phyloP scores from a whole-genome alignment of 2,888 invertebrate species.

The Dasypolia templi region DNA sequence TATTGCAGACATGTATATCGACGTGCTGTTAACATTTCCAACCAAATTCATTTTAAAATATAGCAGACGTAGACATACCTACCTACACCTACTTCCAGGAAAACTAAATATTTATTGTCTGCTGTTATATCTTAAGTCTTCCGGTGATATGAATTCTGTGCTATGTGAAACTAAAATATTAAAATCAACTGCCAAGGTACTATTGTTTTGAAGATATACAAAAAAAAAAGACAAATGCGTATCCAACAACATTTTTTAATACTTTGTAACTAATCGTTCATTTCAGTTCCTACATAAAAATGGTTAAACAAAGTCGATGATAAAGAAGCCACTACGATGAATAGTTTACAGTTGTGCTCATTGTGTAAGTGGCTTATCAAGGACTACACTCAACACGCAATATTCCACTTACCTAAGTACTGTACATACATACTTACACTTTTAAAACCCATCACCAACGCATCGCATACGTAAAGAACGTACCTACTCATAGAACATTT shows the following conservation, averaged over 20 bases:
- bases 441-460: slow-evolving; percentile 25
- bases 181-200: not conserved
- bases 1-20: slow-evolving; percentile 28
- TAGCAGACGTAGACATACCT: not conserved
- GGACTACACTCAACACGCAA: slow-evolving; percentile 49
- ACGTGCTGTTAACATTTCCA: slow-evolving; percentile 29
- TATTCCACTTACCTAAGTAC: slow-evolving; percentile 36
- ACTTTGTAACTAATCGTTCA: not conserved
- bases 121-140: slow-evolving; percentile 4
- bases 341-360: slow-evolving; percentile 38
- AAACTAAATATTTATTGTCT: slow-evolving; percentile 9
- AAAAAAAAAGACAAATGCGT: too few species aligned
- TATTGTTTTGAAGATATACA: too few species aligned
- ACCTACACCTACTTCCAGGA: slow-evolving; percentile 28
- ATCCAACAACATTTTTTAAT: too few species aligned
- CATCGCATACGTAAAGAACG: slow-evolving; percentile 4
- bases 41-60: slow-evolving; percentile 29
- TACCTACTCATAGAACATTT: slow-evolving; percentile 14
- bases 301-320: slow-evolving; percentile 11
- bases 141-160: slow-evolving; percentile 3
- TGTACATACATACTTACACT: slow-evolving; percentile 30
- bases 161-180: slow-evolving; percentile 13
- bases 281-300: slow-evolving; percentile 7
- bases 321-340: slow-evolving; percentile 9
- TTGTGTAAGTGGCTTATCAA: slow-evolving; percentile 31